A percentile compares a stretch with the other conserved stretches of the same genome.
Conservation (phyloP, 2,888 invertebrate species). For the Mechanitis messenoides region DNA sequence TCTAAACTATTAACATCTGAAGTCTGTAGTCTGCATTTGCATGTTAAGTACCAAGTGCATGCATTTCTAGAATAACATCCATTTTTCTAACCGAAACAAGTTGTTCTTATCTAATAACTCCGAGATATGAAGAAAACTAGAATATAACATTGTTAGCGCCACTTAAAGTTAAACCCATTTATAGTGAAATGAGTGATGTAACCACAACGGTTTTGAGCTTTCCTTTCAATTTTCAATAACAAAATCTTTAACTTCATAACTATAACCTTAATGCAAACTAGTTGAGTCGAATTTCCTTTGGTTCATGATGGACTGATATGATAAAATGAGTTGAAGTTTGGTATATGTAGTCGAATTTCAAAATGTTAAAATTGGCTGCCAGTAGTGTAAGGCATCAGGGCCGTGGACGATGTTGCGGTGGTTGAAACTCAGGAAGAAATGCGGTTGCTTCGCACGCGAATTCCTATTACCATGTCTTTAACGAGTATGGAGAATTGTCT, state of each 20-base stretch:
- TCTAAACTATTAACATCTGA: conserved; percentile 18
- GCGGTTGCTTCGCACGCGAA: conserved; percentile 29
- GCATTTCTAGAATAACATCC: neutral
- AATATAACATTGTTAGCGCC: conserved; percentile 10
- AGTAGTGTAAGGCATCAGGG: conserved; percentile 23
- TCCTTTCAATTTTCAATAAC: conserved; percentile 1
- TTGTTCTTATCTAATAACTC: neutral
- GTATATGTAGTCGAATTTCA: conserved; percentile 29
- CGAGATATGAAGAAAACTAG: neutral
- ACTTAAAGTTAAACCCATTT: conserved; percentile 26
- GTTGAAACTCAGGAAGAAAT: conserved; percentile 26
- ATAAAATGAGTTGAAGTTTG: conserved; percentile 25
- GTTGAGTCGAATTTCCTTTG: conserved; percentile 1
- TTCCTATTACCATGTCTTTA: conserved; percentile 16
- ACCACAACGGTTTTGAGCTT: conserved; percentile 24
- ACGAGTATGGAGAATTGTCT: neutral
- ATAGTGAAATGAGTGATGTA: conserved; percentile 31
- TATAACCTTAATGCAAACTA: neutral
- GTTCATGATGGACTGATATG: conserved; percentile 10
- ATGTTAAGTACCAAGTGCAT: too few relatives aligned
- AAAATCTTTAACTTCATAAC: neutral
- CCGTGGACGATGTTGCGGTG: conserved; percentile 24
- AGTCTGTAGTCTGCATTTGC: too few relatives aligned
- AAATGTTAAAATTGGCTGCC: conserved; percentile 35
- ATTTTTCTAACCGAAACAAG: neutral